Base-by-base conservation (phyloP, 2,797 vertebrate species). In the Novumbra hubbsi region DNA sequence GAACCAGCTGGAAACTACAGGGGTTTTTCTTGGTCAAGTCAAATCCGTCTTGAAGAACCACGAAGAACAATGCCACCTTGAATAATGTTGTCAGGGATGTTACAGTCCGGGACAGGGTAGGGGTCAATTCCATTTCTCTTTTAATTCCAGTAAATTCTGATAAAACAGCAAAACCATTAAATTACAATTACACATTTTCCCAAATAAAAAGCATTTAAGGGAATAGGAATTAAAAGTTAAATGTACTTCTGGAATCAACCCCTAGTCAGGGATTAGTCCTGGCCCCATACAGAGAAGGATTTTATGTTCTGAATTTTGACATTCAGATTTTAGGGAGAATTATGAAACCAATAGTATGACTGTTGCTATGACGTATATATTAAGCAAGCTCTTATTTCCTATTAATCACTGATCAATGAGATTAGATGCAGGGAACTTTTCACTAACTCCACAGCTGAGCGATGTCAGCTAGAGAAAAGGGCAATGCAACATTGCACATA, bases 401-500 rank as follows among this genome's bases (percentile, higher is more conserved):
- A 65, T 65, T 16, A 32, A 65, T 28, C 63, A 65, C 27, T 65
- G 15, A 65, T 65, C 16, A 30, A 65, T 34, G 27, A 34, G 63
- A 8, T 65, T 64, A 30, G 62, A 64, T 19, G 4, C 5, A 64
- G 63, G 76, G 41, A 70, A 34, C 55, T 72, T 74, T 73, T 65
- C 69, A 72, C 77, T 78, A 69, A 73, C 57, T 76, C 45, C 41
- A 34, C 30, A 75, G 68, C 75, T 80, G 15, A 76, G 30, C 72
- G 63, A 65, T 65, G 30, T 60, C n/a, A 60, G 55, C 11, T 2
- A 17, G 30, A 30, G 60, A 77, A 82, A 76, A 72, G 75, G 85
- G 81, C 84, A 76, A 84, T 80, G 76, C 82, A 67, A 74, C 71
- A 70, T 55, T 79, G 78, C 81, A 50, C 86, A 79, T 74, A 80